Conservation (phyloP, 2,797 vertebrate species). For the Glossophaga mutica region DNA sequence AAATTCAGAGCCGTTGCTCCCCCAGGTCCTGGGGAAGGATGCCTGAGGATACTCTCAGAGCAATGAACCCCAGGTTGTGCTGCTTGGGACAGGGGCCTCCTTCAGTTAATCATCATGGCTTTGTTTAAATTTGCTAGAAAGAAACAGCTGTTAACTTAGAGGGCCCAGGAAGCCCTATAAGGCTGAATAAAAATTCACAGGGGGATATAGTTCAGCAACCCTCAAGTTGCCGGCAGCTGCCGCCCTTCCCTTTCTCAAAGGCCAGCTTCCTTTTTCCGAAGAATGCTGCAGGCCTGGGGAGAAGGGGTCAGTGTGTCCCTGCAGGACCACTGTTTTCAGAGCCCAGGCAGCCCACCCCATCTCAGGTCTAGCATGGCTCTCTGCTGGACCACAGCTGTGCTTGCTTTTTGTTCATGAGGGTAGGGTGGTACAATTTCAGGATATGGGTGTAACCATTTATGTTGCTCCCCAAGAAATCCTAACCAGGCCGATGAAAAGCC, state of each 20-base stretch:
- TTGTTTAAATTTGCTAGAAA: background rate
- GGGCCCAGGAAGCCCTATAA: background rate
- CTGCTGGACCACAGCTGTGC: background rate
- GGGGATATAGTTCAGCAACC: background rate
- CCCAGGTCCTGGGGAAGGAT: background rate
- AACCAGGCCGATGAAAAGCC: background rate
- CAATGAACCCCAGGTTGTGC: background rate
- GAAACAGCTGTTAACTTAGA: background rate
- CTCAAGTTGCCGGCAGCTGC: background rate
- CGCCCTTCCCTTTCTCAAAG: background rate
- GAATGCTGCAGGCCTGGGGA: background rate
- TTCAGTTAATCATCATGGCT: background rate
- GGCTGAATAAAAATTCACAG: background rate
- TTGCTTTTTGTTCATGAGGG: background rate
- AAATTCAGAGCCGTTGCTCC: background rate
- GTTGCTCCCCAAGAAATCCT: background rate
- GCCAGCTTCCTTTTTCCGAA: background rate
- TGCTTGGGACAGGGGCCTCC: background rate
- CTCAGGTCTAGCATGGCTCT: background rate
- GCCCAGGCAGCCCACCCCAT: background rate
- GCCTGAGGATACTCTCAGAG: background rate
- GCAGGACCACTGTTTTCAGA: background rate
- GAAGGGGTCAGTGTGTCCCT: background rate
- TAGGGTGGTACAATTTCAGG: background rate
- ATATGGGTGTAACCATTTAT: background rate